These are phyloP conservation scores for Vanessa atalanta DNA, from an alignment of 1,140 invertebrate species.

Conservation along the genomic window DNA sequence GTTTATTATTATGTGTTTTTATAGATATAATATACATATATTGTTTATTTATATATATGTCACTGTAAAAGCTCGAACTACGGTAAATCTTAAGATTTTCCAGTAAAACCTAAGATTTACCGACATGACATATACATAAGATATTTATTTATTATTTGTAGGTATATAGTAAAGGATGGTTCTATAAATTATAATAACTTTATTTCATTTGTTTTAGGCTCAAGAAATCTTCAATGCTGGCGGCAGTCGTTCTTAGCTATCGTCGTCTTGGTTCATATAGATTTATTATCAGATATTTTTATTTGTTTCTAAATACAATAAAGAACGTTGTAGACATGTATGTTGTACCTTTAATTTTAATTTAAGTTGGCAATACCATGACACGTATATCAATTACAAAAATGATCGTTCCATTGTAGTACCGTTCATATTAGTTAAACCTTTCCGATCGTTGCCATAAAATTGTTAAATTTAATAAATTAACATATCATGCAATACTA, in stretches of 20 bases:
- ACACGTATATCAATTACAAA: neutral
- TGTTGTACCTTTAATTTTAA: neutral
- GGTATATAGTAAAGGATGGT: too few species aligned
- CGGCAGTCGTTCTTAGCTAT: slow-evolving; percentile 60
- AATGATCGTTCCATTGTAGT: neutral
- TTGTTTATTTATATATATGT: too few species aligned
- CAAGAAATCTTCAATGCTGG: slow-evolving; percentile 62
- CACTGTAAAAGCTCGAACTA: too few species aligned
- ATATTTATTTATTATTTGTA: too few species aligned
- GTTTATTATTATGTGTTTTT: too few species aligned
- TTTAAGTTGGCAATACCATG: neutral
- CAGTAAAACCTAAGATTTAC: too few species aligned
- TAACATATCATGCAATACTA: slow-evolving; percentile 67
- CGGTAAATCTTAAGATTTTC: too few species aligned
- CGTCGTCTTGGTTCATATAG: slow-evolving; percentile 65
- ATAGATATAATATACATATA: too few species aligned
- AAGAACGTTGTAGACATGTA: neutral
- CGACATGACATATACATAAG: too few species aligned
- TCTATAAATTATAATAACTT: neutral
- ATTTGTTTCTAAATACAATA: slow-evolving; percentile 43
- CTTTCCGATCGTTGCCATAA: neutral
- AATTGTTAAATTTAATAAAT: slow-evolving; percentile 28
- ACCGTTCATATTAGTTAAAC: neutral
- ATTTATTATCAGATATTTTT: slow-evolving; percentile 51
- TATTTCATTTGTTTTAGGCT: slow-evolving; percentile 62